A percentile compares a stretch with the other conserved stretches of the same genome.
These are phyloP conservation scores for Alcis repandata DNA, from an alignment of 2,888 invertebrate genomes.

Conservation along the genomic window DNA sequence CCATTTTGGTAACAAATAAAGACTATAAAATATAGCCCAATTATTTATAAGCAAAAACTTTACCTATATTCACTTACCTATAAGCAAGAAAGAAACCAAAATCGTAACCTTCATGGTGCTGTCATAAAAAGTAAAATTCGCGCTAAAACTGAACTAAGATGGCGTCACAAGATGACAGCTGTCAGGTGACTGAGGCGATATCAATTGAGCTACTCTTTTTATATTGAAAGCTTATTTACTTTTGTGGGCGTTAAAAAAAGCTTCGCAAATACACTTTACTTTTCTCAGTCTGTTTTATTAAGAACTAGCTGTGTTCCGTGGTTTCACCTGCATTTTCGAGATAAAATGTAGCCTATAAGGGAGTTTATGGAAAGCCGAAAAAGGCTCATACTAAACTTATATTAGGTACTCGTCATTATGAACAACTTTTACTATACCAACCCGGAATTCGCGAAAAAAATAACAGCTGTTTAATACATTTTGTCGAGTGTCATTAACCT, in stretches of 20 bases:
- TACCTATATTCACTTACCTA: constrained; percentile 28
- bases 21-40: too few species aligned
- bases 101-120: constrained; percentile 7
- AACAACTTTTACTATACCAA: too few species aligned
- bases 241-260: constrained; percentile 21
- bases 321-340: too few species aligned
- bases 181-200: background rate
- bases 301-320: too few species aligned
- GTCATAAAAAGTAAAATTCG: background rate
- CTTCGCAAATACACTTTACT: constrained; percentile 15
- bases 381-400: too few species aligned
- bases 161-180: constrained; percentile 8
- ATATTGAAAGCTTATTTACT: constrained; percentile 25
- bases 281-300: constrained; percentile 6
- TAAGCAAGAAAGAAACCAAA: constrained; percentile 13
- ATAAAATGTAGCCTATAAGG: too few species aligned
- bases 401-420: too few species aligned
- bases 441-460: too few species aligned
- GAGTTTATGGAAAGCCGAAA: too few species aligned
- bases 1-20: too few species aligned
- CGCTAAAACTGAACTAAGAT: constrained; percentile 3
- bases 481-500: too few species aligned
- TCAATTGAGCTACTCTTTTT: constrained; percentile 4
- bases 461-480: too few species aligned
- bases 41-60: background rate